phyloP scores from a whole-genome alignment of 1,140 invertebrate genomes.

The Drosophila oshimai region DNA sequence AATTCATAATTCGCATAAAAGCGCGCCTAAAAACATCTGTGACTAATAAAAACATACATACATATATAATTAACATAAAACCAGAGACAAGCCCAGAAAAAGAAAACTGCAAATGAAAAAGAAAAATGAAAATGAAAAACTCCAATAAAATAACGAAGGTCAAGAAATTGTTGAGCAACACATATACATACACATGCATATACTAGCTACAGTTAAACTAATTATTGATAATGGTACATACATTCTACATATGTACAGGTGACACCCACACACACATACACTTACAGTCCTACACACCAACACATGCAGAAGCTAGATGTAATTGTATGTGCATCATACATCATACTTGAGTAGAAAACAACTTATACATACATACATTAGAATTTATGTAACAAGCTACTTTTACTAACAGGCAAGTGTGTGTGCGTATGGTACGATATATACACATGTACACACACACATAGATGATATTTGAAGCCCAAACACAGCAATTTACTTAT shows the following conservation, averaged over 20 bases:
- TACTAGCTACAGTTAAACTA: slow-evolving; percentile 45
- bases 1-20: slow-evolving; percentile 54
- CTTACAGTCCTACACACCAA: slow-evolving; percentile 42
- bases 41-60: slow-evolving; percentile 53
- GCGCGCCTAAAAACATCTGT: slow-evolving; percentile 69
- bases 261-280: slow-evolving; percentile 33
- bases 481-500: slow-evolving; percentile 75
- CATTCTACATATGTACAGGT: slow-evolving; percentile 77
- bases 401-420: slow-evolving; percentile 50
- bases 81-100: slow-evolving; percentile 41
- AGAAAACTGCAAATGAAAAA: slow-evolving; percentile 15
- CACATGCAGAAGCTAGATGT: slow-evolving; percentile 32
- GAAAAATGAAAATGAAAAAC: slow-evolving; percentile 28
- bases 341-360: slow-evolving; percentile 53
- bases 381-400: slow-evolving; percentile 50
- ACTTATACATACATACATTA: slow-evolving; percentile 67
- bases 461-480: slow-evolving; percentile 55
- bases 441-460: slow-evolving; percentile 22
- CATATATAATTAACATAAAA: slow-evolving; percentile 9
- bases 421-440: slow-evolving; percentile 32
- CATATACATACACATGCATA: slow-evolving; percentile 28
- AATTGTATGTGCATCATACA: slow-evolving; percentile 50
- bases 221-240: slow-evolving; percentile 68
- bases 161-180: slow-evolving; percentile 22
- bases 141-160: slow-evolving; percentile 20